Base-by-base conservation (phyloP, 2,888 invertebrate genomes). In the Andricus quercusramuli region DNA sequence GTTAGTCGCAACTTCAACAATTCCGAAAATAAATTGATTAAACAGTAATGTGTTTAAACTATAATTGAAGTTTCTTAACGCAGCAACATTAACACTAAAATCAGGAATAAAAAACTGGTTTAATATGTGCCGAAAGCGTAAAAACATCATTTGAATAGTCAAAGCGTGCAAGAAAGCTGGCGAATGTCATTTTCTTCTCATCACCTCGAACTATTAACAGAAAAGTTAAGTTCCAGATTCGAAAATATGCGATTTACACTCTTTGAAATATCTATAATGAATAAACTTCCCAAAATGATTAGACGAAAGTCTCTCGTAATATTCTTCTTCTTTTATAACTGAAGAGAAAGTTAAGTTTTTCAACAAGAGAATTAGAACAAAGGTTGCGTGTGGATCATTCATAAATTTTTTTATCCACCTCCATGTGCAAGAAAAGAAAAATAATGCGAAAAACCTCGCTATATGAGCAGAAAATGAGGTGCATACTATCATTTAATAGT, bases 401-500 rank as follows among this genome's bases (percentile, higher is more conserved):
- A 59, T 59, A 59, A 59, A 22, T 59, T 22, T 22, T 20, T 59
- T 59, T 1, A 11, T 59, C 6, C 11, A 11, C 56, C 56, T 59
- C 3, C 56, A 59, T 59, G 47, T 17, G 17, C 17, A 47, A 47
- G 17, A 17, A 17, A 3, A 44, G 17, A 59, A 59, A 22, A 59
- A 59, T 59, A 22, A 59, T 59, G 22, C 22, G 13, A 59, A 59
- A 9, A 3, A 56, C 56, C 56, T 56, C 9, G 56, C 56, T n/a
- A 4, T n/a, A 4, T 3, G n/a, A 59, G 22, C 22, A 59, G 56
- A 22, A 59, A 22, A 59, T 59, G 11, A 59, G 56, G 56, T 59
- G 56, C 56, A 59, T 59, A 59, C 56, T 59, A 59, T 59, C 56
- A 59, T 22, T 22, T n/a, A 22, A 59, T 59, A 59, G n/a, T 59